Evolutionary conservation across 2,113 vertebrate species (phyloP).

Genomic region (Lepus europaeus): DNA sequence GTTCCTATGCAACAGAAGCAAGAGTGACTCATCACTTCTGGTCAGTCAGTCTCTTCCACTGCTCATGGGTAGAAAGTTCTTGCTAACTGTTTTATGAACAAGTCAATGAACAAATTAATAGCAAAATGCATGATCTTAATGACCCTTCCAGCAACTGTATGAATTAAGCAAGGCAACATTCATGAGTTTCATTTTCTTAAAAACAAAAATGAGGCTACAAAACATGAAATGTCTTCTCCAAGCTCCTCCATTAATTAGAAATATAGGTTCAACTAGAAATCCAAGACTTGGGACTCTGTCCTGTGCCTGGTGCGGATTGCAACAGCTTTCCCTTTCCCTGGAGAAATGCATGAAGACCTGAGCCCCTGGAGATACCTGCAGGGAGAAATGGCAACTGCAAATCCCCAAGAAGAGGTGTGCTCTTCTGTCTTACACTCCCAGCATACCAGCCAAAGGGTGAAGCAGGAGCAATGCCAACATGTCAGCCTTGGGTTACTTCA

Average conservation of each 20-base stretch:
- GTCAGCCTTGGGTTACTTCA: background rate
- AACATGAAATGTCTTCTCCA: background rate
- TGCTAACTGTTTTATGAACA: background rate
- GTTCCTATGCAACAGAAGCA: accelerated
- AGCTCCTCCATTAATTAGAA: background rate
- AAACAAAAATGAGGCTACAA: background rate
- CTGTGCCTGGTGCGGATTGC: too few species aligned
- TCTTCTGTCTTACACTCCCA: background rate
- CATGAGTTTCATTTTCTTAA: background rate
- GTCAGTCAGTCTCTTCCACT: background rate
- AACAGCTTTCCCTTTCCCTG: accelerated
- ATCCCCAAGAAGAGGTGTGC: background rate
- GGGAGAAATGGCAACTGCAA: accelerated
- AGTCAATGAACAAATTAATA: background rate
- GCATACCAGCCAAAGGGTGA: background rate
- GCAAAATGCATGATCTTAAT: background rate
- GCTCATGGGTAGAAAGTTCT: background rate
- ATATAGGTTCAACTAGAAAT: background rate
- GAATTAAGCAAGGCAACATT: accelerated
- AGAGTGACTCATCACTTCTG: background rate
- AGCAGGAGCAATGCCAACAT: background rate
- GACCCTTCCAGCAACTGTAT: background rate
- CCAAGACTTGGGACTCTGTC: background rate
- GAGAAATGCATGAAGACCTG: background rate
- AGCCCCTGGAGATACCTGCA: accelerated